phyloP scores from a whole-genome alignment of 2,888 invertebrate genomes.

The Brassicogethes aeneus region DNA sequence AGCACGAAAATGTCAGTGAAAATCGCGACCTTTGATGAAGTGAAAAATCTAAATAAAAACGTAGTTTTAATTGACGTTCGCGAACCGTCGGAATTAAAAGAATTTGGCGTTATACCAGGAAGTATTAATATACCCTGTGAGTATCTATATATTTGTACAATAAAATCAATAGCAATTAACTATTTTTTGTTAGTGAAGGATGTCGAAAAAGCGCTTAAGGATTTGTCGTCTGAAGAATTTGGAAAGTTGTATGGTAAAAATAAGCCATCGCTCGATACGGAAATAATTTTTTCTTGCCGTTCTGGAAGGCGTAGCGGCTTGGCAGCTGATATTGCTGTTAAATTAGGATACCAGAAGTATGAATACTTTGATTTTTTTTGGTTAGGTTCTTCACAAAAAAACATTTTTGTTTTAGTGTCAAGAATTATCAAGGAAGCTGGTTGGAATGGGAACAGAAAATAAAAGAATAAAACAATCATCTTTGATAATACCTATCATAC shows the following conservation, averaged over 20 bases:
- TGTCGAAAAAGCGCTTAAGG: constrained; percentile 40
- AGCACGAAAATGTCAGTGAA: too few species aligned
- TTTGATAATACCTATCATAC: too few species aligned
- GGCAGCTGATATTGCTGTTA: constrained; percentile 49
- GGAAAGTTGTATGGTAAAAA: constrained; percentile 45
- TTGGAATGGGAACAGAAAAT: constrained; percentile 18
- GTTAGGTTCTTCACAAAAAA: background rate
- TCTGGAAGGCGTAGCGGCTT: constrained; percentile 55
- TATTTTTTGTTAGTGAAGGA: constrained; percentile 44
- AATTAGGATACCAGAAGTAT: constrained; percentile 53
- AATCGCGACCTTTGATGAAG: constrained; percentile 8
- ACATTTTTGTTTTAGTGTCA: constrained; percentile 17
- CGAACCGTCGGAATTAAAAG: constrained; percentile 59
- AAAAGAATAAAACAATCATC: too few species aligned
- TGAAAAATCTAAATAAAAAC: constrained; percentile 6
- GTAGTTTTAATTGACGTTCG: constrained; percentile 63
- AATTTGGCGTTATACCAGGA: constrained; percentile 59
- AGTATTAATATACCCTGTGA: constrained; percentile 41
- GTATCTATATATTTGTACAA: constrained; percentile 1
- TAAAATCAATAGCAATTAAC: background rate
- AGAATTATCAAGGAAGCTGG: constrained; percentile 24
- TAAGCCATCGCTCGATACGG: constrained; percentile 50
- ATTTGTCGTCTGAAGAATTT: constrained; percentile 47
- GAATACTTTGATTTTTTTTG: constrained; percentile 16
- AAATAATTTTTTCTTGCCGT: constrained; percentile 61